These are phyloP conservation scores for Cristatella mucedo DNA, from an alignment of 2,888 invertebrate species.

Conservation along the genomic window DNA sequence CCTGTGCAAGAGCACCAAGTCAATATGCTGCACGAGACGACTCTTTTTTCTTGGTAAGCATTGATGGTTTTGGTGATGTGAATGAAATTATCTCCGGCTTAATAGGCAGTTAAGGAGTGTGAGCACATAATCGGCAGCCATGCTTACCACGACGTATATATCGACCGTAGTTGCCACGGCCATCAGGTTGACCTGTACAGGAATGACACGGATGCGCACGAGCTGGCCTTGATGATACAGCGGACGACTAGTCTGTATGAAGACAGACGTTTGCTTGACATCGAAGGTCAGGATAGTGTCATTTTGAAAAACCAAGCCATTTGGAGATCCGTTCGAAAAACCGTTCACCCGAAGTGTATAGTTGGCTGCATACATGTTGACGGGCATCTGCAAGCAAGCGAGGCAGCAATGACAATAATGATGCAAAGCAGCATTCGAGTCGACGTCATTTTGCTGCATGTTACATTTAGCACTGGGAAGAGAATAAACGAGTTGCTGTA, in stretches of 20 bases:
- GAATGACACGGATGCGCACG: conserved; percentile 76
- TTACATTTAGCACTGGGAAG: too few species aligned
- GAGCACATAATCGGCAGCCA: too few species aligned
- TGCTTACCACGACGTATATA: conserved; percentile 61
- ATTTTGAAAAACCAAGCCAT: conserved; percentile 74
- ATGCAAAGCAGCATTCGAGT: too few species aligned
- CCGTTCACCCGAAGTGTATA: conserved; percentile 73
- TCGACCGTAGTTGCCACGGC: conserved; percentile 79
- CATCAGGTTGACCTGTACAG: conserved; percentile 75
- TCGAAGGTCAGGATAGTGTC: conserved; percentile 70
- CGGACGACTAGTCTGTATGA: conserved; percentile 84
- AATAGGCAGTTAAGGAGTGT: too few species aligned
- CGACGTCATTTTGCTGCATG: too few species aligned
- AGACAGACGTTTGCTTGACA: conserved; percentile 78
- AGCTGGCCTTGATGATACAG: conserved; percentile 86
- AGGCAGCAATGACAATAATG: too few species aligned
- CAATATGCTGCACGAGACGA: too few species aligned
- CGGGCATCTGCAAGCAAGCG: conserved; percentile 49
- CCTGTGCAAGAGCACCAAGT: too few species aligned
- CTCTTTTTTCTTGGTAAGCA: too few species aligned
- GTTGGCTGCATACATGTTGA: conserved; percentile 62
- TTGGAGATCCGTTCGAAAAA: conserved; percentile 52
- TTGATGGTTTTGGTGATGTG: too few species aligned
- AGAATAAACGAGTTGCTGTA: too few species aligned
- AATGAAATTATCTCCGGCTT: too few species aligned